These are phyloP conservation scores for Scaptomyza hsui DNA, from an alignment of 1,140 invertebrate species.

Conservation along the genomic window DNA sequence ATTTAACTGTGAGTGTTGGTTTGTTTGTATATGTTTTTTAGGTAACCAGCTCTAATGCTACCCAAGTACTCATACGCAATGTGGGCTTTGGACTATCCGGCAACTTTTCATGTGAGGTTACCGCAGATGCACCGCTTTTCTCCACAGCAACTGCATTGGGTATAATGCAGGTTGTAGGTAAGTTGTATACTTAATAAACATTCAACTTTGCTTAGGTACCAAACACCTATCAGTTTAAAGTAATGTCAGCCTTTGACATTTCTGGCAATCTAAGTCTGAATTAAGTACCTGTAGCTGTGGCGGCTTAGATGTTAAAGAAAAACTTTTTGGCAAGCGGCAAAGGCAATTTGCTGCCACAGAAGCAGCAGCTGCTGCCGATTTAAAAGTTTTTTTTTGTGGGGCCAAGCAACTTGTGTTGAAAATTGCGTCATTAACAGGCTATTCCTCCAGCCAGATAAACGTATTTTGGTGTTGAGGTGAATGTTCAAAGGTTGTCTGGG, in stretches of 20 bases:
- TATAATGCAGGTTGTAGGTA: conserved; percentile 90
- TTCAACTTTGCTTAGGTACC: neutral
- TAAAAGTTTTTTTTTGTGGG: conserved; percentile 27
- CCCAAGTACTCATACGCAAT: conserved; percentile 89
- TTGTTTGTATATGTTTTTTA: conserved; percentile 14
- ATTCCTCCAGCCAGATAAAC: conserved; percentile 64
- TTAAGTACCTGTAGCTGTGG: conserved; percentile 26
- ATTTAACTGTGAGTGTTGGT: neutral
- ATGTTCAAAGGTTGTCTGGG: conserved; percentile 25
- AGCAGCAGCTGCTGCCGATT: conserved; percentile 22
- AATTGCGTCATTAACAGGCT: conserved; percentile 80
- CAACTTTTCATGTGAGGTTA: conserved; percentile 94
- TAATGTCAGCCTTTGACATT: conserved; percentile 46
- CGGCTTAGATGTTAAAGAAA: conserved; percentile 29
- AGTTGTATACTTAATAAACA: conserved; percentile 80
- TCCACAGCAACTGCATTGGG: conserved; percentile 87
- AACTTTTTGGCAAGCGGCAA: conserved; percentile 36
- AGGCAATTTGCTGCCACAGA: conserved; percentile 46
- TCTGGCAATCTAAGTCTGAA: conserved; percentile 33
- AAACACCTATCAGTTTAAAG: neutral
- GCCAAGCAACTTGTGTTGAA: conserved; percentile 58
- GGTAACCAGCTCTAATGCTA: conserved; percentile 90
- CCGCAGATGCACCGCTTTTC: conserved; percentile 91
- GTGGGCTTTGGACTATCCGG: conserved; percentile 90
- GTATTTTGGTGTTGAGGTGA: neutral